A percentile compares a stretch with the other conserved stretches of the same genome.
These are phyloP conservation scores for Siniperca chuatsi DNA, from an alignment of 2,113 vertebrate species.

Conservation along the genomic window DNA sequence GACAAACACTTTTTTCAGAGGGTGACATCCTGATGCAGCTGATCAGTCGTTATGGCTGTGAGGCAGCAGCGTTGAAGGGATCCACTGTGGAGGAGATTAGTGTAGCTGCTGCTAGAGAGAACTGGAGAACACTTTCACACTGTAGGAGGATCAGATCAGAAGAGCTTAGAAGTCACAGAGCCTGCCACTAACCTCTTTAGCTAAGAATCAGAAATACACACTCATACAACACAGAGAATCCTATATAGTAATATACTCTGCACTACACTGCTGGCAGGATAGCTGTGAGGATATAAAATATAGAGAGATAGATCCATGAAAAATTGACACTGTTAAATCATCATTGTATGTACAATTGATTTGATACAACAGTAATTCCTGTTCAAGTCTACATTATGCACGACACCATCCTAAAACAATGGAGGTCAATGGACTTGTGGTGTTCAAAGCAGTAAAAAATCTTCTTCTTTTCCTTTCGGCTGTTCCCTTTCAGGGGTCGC, in stretches of 20 bases:
- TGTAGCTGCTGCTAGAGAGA: slow-evolving; percentile 15
- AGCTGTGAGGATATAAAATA: background rate
- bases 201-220: slow-evolving; percentile 11
- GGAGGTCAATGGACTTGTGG: too few relatives aligned
- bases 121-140: slow-evolving; percentile 55
- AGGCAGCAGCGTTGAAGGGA: slow-evolving; percentile 3
- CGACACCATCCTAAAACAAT: too few relatives aligned
- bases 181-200: background rate
- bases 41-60: slow-evolving; percentile 2
- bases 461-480: too few relatives aligned
- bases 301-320: background rate
- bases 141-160: slow-evolving; percentile 62
- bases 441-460: too few relatives aligned
- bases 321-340: background rate
- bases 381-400: too few relatives aligned
- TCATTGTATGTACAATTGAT: background rate
- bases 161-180: slow-evolving; percentile 47
- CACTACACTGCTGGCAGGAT: background rate
- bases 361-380: too few relatives aligned
- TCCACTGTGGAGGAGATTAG: slow-evolving; percentile 42
- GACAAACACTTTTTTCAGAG: slow-evolving; percentile 14
- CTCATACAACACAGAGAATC: background rate
- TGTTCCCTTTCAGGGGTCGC: too few relatives aligned
- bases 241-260: background rate
- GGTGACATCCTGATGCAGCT: background rate